phyloP scores from a whole-genome alignment of 2,888 invertebrate genomes.

The Idaea aversata region DNA sequence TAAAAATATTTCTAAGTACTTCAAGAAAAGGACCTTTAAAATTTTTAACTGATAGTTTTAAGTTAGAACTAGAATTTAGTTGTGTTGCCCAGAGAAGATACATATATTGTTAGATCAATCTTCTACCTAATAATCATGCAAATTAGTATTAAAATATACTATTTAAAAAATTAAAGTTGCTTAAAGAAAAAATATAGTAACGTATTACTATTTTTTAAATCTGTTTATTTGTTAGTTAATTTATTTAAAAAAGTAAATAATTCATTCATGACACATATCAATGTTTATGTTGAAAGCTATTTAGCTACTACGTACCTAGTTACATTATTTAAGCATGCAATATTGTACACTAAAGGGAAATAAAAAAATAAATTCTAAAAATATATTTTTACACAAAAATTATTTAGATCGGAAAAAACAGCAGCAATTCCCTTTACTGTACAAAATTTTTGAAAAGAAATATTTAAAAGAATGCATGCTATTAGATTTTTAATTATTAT shows the following conservation, averaged over 20 bases:
- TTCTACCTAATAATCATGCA: too few species aligned
- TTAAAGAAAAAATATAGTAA: too few species aligned
- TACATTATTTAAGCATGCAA: constrained; percentile 47
- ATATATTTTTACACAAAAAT: constrained; percentile 15
- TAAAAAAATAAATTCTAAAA: constrained; percentile 25
- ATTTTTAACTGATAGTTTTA: not conserved
- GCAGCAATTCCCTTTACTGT: constrained; percentile 73
- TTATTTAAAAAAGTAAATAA: too few species aligned
- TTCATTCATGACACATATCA: too few species aligned
- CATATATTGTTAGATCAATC: too few species aligned
- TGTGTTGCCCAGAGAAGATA: too few species aligned
- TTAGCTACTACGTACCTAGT: not conserved
- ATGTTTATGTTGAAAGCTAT: not conserved
- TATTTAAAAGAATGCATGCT: constrained; percentile 61
- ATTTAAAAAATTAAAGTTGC: too few species aligned
- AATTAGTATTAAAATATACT: too few species aligned
- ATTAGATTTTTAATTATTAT: constrained; percentile 43
- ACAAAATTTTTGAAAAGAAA: constrained; percentile 51
- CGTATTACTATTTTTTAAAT: too few species aligned
- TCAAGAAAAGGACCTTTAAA: too few species aligned
- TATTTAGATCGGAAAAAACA: constrained; percentile 29
- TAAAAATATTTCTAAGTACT: not conserved
- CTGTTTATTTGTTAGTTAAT: too few species aligned
- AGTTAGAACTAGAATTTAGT: not conserved
- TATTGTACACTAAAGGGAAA: constrained; percentile 81